phyloP scores from a whole-genome alignment of 2,888 invertebrate species.

The Sclerodermus sp. region DNA sequence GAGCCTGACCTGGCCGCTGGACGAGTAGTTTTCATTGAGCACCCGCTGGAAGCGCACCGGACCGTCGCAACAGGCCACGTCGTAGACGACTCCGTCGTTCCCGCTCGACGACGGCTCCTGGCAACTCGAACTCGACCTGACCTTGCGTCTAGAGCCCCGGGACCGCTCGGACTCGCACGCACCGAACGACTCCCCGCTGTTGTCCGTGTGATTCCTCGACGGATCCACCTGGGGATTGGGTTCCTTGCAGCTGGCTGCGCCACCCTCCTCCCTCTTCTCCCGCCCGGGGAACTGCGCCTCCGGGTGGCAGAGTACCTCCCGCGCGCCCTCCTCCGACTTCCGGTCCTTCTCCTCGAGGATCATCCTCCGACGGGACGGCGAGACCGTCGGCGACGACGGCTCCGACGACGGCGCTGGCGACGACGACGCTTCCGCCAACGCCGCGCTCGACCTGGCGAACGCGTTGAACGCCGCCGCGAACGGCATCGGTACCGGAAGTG shows the following conservation, averaged over 20 bases:
- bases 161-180: slow-evolving; percentile 1
- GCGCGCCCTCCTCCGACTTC: neutral
- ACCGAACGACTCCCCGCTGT: neutral
- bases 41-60: slow-evolving; percentile 86
- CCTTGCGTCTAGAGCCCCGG: neutral
- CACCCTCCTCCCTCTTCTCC: no score
- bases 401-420: neutral
- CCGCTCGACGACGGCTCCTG: neutral
- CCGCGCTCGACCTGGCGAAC: slow-evolving; percentile 26
- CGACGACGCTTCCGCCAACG: slow-evolving; percentile 7
- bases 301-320: neutral
- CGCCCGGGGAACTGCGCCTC: no score
- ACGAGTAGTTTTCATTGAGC: slow-evolving; percentile 75
- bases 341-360: neutral
- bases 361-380: neutral
- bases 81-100: slow-evolving; percentile 68
- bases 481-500: slow-evolving; percentile 10
- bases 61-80: slow-evolving; percentile 90
- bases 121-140: no score
- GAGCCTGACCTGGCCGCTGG: slow-evolving; percentile 4
- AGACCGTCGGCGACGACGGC: neutral
- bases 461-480: slow-evolving; percentile 22
- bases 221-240: no score
- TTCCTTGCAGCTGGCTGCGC: no score
- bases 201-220: neutral